Evolutionary conservation across 2,113 vertebrate species (phyloP).

Genomic region (Parus major): DNA sequence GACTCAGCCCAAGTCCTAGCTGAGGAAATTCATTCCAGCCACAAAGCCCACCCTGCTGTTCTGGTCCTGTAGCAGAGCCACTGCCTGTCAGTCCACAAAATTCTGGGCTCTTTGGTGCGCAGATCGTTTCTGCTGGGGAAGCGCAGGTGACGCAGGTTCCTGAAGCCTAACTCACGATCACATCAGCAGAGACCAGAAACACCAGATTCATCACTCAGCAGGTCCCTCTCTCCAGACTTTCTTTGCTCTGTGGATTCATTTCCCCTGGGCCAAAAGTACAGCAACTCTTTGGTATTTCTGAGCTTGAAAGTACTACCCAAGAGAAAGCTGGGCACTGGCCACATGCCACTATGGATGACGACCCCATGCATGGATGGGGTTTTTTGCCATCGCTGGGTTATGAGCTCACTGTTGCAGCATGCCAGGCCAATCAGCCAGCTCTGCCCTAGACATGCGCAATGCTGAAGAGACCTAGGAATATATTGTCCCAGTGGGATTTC

Average conservation of each 20-base stretch:
- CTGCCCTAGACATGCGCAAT: neutral
- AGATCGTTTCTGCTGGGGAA: neutral
- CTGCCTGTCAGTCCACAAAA: neutral
- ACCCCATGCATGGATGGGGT: neutral
- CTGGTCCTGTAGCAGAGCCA: neutral
- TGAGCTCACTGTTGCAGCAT: slow-evolving; percentile 24
- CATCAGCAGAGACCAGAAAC: neutral
- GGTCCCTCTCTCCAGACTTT: neutral
- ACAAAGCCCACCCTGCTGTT: neutral
- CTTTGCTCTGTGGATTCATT: neutral
- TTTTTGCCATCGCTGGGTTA: neutral
- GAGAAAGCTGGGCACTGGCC: neutral
- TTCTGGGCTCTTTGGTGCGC: neutral
- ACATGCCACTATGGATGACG: accelerated
- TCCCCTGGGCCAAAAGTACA: accelerated
- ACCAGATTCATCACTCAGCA: neutral
- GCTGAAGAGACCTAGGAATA: neutral
- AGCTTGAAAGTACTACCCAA: neutral
- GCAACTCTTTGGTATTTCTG: neutral
- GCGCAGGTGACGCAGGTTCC: neutral
- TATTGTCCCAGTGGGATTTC: neutral
- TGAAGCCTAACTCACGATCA: neutral
- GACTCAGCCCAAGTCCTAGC: neutral
- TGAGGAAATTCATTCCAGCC: neutral
- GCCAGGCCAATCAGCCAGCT: neutral